A percentile compares a stretch with the other conserved stretches of the same genome.
phyloP scores from a whole-genome alignment of 2,888 invertebrate species.

The Callinectes sapidus region DNA sequence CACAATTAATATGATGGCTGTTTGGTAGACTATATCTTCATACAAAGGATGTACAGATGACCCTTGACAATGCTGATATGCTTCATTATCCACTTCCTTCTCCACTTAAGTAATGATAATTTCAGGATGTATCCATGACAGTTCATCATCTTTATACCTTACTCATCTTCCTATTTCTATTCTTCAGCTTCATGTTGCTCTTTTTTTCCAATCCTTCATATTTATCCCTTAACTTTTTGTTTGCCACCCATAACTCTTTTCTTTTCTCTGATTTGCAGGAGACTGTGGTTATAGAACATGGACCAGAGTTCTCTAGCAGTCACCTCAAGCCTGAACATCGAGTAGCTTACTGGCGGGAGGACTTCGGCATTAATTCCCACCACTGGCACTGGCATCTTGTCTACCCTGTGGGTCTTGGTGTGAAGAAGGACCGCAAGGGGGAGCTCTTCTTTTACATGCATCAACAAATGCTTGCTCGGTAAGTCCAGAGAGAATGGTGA shows the following conservation, averaged over 20 bases:
- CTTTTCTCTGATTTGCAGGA: not conserved
- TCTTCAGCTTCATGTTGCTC: not conserved
- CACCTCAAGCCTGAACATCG: constrained; percentile 86
- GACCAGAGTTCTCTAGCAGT: constrained; percentile 82
- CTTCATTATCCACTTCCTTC: no score
- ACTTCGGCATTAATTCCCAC: constrained; percentile 87
- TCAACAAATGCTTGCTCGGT: constrained; percentile 83
- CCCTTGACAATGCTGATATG: no score
- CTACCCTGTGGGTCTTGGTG: constrained; percentile 83
- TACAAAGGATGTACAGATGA: no score
- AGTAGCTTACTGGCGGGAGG: constrained; percentile 89
- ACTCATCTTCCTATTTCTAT: not conserved
- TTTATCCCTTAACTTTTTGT: not conserved
- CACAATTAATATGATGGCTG: no score
- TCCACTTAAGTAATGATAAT: not conserved
- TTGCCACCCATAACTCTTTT: not conserved
- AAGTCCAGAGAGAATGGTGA: not conserved
- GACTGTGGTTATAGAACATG: constrained; percentile 74
- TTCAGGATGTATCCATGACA: no score
- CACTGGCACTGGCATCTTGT: constrained; percentile 96
- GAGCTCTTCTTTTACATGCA: constrained; percentile 90
- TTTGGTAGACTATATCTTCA: no score
- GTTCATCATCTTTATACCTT: not conserved
- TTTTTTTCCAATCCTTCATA: not conserved
- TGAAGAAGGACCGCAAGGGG: constrained; percentile 85